Conservation (phyloP, 2,888 invertebrate genomes). For the Iphiclides podalirius region DNA sequence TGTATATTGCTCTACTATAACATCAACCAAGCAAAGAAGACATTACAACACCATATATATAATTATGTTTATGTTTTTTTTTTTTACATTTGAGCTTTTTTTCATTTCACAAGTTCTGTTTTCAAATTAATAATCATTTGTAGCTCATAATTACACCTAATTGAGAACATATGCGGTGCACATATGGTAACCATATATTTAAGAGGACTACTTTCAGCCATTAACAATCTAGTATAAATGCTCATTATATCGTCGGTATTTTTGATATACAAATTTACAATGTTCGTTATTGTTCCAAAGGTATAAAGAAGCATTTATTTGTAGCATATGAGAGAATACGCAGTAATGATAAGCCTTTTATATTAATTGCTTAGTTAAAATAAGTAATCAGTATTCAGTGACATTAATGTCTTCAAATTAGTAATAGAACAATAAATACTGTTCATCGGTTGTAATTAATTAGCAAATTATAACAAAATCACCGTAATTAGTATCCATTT, state of each 20-base stretch:
- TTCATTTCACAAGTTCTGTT: neutral
- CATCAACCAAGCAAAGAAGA: too few species aligned
- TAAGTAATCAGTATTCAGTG: neutral
- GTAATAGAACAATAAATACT: too few species aligned
- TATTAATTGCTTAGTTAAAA: neutral
- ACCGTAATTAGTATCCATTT: too few species aligned
- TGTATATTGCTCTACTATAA: too few species aligned
- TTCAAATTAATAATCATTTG: neutral
- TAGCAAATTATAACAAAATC: too few species aligned
- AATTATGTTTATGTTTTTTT: too few species aligned
- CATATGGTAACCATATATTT: constrained; percentile 18
- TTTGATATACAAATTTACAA: constrained; percentile 6
- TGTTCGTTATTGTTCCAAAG: constrained; percentile 33
- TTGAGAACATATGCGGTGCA: constrained; percentile 1
- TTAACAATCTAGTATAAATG: constrained; percentile 14
- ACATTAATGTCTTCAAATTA: neutral
- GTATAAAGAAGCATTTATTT: constrained; percentile 1
- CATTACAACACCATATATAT: too few species aligned
- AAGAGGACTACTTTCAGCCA: constrained; percentile 8
- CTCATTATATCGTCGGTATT: constrained; percentile 5
- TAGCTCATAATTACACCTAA: constrained; percentile 4
- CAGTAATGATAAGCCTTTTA: neutral
- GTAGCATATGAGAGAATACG: neutral
- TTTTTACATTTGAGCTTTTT: neutral
- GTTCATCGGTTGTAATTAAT: too few species aligned